phyloP scores from a whole-genome alignment of 92 coral and sea anemone species.

The Muricea muricata region DNA sequence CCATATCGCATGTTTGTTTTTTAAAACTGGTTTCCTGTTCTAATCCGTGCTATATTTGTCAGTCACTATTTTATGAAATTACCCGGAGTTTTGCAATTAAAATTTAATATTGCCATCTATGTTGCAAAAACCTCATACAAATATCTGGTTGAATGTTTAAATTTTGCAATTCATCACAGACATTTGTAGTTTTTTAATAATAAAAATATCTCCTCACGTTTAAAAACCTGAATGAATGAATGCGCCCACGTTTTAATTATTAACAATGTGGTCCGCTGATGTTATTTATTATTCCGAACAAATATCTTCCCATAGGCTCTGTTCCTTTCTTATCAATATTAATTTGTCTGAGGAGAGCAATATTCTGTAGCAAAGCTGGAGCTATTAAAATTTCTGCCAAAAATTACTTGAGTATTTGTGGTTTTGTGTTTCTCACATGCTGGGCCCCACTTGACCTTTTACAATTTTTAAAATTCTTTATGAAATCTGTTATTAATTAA shows the following conservation, averaged over 20 bases:
- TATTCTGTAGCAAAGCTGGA: not conserved
- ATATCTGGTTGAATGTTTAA: not conserved
- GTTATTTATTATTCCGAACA: not conserved
- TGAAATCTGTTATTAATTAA: too few relatives aligned
- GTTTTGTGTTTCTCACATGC: not conserved
- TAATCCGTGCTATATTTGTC: not conserved
- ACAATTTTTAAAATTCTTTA: too few relatives aligned
- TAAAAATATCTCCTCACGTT: not conserved
- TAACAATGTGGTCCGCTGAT: not conserved
- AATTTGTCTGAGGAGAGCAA: not conserved
- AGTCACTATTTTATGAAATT: not conserved
- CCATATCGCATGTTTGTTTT: slow-evolving; percentile 24
- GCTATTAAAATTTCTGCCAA: not conserved
- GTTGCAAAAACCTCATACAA: not conserved
- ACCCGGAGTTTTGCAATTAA: not conserved
- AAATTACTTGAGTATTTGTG: not conserved
- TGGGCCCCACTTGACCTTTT: not conserved
- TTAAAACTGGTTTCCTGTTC: not conserved
- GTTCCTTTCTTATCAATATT: not conserved
- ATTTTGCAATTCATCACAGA: not conserved
- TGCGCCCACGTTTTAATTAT: not conserved
- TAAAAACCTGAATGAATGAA: too few relatives aligned
- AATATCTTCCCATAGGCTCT: not conserved
- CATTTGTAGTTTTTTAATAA: not conserved
- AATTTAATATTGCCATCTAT: not conserved